phyloP scores from a whole-genome alignment of 2,797 vertebrate genomes.

The Takifugu ocellatus region DNA sequence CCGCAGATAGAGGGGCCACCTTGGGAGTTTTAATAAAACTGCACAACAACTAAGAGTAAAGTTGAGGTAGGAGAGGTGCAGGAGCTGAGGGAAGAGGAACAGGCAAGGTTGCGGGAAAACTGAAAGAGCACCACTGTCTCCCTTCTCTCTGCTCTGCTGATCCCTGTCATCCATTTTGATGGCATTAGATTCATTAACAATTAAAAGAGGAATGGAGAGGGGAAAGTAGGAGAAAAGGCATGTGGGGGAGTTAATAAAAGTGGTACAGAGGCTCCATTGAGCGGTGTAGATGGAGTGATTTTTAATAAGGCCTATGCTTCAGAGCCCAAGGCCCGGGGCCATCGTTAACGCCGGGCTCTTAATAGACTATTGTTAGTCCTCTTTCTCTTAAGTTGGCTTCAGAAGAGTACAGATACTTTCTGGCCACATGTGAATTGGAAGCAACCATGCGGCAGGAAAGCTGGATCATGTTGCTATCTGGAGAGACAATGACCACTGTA shows the following conservation, averaged over 20 bases:
- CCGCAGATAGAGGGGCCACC: conserved; percentile 65
- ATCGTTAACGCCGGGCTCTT: conserved; percentile 71
- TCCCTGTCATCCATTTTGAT: conserved; percentile 79
- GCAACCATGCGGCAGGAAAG: conserved; percentile 29
- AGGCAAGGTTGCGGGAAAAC: conserved; percentile 24
- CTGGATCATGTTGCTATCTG: conserved; percentile 15
- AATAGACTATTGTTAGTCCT: conserved; percentile 72
- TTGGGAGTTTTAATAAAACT: conserved; percentile 71
- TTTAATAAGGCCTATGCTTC: conserved; percentile 78
- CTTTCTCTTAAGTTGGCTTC: conserved; percentile 58
- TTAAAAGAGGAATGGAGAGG: conserved; percentile 71
- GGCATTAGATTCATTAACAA: conserved; percentile 83
- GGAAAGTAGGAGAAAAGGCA: conserved; percentile 47
- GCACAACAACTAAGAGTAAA: conserved; percentile 40
- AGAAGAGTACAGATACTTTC: conserved; percentile 42
- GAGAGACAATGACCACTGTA: conserved; percentile 3
- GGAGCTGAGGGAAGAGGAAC: conserved; percentile 39
- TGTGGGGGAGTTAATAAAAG: conserved; percentile 71
- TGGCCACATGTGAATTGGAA: conserved; percentile 45
- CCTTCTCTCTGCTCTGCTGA: conserved; percentile 77
- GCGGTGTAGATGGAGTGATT: conserved; percentile 75
- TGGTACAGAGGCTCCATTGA: conserved; percentile 81
- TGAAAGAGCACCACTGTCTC: conserved; percentile 75
- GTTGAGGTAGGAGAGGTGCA: conserved; percentile 40
- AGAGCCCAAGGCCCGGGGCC: conserved; percentile 61